Evolutionary conservation across 2,888 invertebrate species (phyloP), one percentile per base, ranked within the genome.

Genomic region (Nemoura dubitans): DNA sequence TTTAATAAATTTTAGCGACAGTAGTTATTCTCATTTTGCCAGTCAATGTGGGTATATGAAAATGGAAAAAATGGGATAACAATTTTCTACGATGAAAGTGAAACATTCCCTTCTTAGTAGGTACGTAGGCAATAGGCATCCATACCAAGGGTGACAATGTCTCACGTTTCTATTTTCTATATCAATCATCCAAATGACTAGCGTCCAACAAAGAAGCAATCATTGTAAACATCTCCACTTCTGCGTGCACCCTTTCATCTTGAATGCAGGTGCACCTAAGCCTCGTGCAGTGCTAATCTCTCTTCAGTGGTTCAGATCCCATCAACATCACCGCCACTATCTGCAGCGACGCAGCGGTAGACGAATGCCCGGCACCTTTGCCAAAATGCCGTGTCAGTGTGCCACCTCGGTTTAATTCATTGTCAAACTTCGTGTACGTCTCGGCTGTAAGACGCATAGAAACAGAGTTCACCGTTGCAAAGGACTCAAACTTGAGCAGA

Each of bases 151-250:
- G 59, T 59, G 59, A 59, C 59, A 59, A 59, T 21, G 21, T 59
- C 59, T 59, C 59, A 59, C 16, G 59, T 59, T 59, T 59, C 59
- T 59, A 59, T 59, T 59, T 59, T 59, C 10, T 59, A 21, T 59
- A 59, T 59, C 59, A 59, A 59, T 59, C 59, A 59, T 59, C 59
- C 59, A 59, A 59, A 59, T 59, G 59, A 59, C 59, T 59, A 21
- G 59, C 21, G 59, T 59, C 59, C 59, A 59, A 59, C 59, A 59
- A 59, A 59, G 59, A 59, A 59, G 16, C 59, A 59, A 59, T 59
- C 59, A 59, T 59, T 59, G 59, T 59, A 59, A 59, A 59, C 59
- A 59, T 59, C 59, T 21, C 59, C 10, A 7, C 21, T 59, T 59
- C 36, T n/a, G n/a, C n/a, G n/a, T 59, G 21, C 59, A 59, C 59